Conservation (phyloP, 2,113 vertebrate genomes). For the Recurvirostra avosetta region DNA sequence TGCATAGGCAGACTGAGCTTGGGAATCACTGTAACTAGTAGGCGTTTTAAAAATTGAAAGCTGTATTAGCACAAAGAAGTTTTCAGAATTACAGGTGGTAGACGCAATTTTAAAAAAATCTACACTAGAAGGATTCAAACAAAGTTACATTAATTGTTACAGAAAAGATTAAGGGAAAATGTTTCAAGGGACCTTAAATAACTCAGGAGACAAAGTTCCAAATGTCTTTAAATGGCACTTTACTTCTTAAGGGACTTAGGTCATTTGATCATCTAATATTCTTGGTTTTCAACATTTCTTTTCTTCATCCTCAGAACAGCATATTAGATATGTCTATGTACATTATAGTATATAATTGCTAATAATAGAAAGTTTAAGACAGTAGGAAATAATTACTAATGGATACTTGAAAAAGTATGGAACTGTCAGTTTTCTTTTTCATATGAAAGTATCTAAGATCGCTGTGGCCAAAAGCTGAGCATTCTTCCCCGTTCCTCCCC, state of each 20-base stretch:
- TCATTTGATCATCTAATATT: background rate
- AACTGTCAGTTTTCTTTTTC: background rate
- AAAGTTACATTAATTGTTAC: background rate
- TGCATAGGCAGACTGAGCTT: background rate
- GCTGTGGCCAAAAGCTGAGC: background rate
- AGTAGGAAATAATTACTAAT: background rate
- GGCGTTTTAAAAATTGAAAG: background rate
- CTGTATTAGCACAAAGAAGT: background rate
- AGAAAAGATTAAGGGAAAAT: background rate
- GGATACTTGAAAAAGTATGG: background rate
- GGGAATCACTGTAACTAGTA: background rate
- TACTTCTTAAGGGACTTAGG: background rate
- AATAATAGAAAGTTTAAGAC: background rate
- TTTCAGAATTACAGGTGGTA: background rate
- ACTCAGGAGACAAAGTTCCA: background rate
- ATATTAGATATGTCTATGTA: background rate
- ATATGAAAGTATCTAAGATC: background rate
- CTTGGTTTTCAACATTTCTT: background rate
- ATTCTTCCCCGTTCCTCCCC: background rate
- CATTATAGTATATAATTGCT: background rate
- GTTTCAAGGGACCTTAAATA: background rate
- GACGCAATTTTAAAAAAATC: background rate
- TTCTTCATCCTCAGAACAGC: background rate
- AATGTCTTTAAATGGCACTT: background rate
- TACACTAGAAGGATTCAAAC: background rate